Conservation (phyloP, 1,140 invertebrate species). For the Aphelenchoides besseyi region DNA sequence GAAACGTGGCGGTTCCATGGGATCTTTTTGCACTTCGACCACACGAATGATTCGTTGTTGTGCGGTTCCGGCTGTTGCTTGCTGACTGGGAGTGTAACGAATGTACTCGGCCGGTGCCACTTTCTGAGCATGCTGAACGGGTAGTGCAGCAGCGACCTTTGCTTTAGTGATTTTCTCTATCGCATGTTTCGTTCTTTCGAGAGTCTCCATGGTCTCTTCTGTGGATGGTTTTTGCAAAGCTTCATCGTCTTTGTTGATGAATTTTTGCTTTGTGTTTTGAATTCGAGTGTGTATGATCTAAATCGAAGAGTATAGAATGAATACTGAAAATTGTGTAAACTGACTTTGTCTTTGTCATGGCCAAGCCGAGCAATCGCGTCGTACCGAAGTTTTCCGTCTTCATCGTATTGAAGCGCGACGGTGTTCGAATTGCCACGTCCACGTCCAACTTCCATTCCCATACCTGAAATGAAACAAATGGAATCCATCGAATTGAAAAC, state of each 20-base stretch:
- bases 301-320: slow-evolving; percentile 43
- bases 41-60: slow-evolving; percentile 95
- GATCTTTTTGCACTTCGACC: slow-evolving; percentile 91
- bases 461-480: slow-evolving; percentile 34
- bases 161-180: slow-evolving; percentile 59
- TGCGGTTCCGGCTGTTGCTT: slow-evolving; percentile 79
- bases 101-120: slow-evolving; percentile 79
- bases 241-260: slow-evolving; percentile 84
- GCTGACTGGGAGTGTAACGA: slow-evolving; percentile 86
- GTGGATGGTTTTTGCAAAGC: slow-evolving; percentile 78
- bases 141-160: slow-evolving; percentile 77
- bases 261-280: slow-evolving; percentile 84
- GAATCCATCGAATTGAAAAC: slow-evolving; percentile 51
- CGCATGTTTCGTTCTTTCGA: slow-evolving; percentile 70
- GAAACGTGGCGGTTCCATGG: slow-evolving; percentile 96
- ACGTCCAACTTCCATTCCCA: slow-evolving; percentile 67
- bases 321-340: slow-evolving; percentile 12
- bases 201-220: slow-evolving; percentile 79
- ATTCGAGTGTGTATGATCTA: slow-evolving; percentile 92
- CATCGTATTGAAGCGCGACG: slow-evolving; percentile 85
- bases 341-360: slow-evolving; percentile 87
- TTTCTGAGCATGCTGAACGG: slow-evolving; percentile 83
- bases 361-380: slow-evolving; percentile 91
- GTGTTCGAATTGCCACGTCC: slow-evolving; percentile 74
- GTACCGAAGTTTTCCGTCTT: slow-evolving; percentile 84